phyloP scores from a whole-genome alignment of 2,797 vertebrate species.

The Microctenopoma lineatum region DNA sequence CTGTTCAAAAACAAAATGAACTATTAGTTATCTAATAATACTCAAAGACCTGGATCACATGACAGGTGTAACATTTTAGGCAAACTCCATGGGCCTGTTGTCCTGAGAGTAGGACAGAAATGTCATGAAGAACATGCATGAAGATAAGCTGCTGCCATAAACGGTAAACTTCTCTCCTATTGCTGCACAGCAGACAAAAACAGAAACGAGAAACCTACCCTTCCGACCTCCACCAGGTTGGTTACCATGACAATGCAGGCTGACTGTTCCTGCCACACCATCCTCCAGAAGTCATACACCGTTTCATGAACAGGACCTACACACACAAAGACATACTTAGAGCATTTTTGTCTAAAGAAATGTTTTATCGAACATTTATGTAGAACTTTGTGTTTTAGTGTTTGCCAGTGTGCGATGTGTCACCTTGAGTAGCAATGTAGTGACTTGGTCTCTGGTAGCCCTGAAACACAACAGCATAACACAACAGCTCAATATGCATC shows the following conservation, averaged over 20 bases:
- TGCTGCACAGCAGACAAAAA: background rate
- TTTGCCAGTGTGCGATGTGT: slow-evolving; percentile 51
- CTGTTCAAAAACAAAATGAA: slow-evolving; percentile 72
- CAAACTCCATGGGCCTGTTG: too few relatives aligned
- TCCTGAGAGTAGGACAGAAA: too few relatives aligned
- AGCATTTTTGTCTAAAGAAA: background rate
- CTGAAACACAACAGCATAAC: slow-evolving; percentile 79
- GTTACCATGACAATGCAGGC: slow-evolving; percentile 99
- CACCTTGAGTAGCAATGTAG: slow-evolving; percentile 99
- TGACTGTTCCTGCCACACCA: slow-evolving; percentile 99
- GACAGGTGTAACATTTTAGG: too few relatives aligned
- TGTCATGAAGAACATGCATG: too few relatives aligned
- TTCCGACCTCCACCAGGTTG: slow-evolving; percentile 98
- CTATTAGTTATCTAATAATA: background rate
- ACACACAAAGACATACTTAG: background rate
- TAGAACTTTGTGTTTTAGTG: background rate
- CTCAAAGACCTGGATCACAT: background rate
- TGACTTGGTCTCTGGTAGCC: slow-evolving; percentile 98
- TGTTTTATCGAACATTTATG: background rate
- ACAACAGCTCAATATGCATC: slow-evolving; percentile 17
- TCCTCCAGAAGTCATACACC: slow-evolving; percentile 99
- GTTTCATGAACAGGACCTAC: slow-evolving; percentile 98
- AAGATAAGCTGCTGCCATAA: too few relatives aligned
- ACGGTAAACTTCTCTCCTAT: background rate
- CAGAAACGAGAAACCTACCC: slow-evolving; percentile 84